Percentiles rank a stretch among this genome's conserved stretches.
Evolutionary conservation across 2,113 vertebrate genomes (phyloP).

Genomic region (Suricata suricatta): DNA sequence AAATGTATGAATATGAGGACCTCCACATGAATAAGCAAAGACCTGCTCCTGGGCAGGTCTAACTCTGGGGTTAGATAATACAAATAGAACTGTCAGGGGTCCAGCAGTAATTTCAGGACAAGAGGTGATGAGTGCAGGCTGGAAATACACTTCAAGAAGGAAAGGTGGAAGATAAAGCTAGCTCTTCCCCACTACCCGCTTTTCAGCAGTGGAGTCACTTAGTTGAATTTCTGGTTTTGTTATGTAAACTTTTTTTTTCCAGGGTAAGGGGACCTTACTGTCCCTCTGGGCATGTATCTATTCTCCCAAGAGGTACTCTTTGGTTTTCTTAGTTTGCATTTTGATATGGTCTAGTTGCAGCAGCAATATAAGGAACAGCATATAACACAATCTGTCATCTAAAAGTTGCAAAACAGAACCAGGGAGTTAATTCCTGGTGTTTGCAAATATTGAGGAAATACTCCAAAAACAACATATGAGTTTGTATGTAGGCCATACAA

Average conservation of each 20-base stretch:
- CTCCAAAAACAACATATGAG: conserved; percentile 46
- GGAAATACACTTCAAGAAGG: background rate
- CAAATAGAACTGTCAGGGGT: background rate
- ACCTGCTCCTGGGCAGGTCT: background rate
- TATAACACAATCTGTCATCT: conserved; percentile 54
- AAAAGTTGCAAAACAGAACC: conserved; percentile 55
- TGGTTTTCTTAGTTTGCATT: conserved; percentile 31
- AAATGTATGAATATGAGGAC: background rate
- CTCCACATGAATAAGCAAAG: background rate
- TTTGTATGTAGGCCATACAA: conserved; percentile 9
- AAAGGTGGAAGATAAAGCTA: background rate
- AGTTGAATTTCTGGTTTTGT: background rate
- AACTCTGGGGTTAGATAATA: background rate
- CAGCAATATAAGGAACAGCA: conserved; percentile 33
- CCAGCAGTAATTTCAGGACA: background rate
- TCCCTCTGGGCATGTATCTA: background rate
- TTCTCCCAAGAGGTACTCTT: background rate
- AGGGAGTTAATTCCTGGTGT: conserved; percentile 52
- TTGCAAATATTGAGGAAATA: conserved; percentile 60
- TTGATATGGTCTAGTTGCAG: background rate
- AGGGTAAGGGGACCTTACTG: background rate
- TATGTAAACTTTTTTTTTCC: background rate
- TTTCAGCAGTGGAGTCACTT: background rate
- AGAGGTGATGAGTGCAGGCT: background rate
- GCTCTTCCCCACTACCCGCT: background rate